Base-by-base conservation (phyloP, 2,113 vertebrate species). In the Scomber scombrus region DNA sequence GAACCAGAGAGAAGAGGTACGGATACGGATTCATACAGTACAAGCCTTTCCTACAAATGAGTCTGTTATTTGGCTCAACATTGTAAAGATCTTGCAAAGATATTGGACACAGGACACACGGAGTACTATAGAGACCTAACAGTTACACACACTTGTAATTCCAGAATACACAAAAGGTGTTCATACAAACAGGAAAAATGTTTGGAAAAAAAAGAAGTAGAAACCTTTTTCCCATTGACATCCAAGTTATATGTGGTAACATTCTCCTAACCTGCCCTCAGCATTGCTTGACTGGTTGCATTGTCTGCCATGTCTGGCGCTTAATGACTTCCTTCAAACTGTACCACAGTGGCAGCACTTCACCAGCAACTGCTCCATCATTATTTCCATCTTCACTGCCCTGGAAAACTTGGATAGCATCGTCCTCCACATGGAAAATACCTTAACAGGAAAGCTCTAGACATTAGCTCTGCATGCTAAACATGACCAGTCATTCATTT, bases 351-450 rank as follows among this genome's bases (percentile, higher is more conserved):
- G 71, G 86, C 80, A 81, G 75, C 71, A 71, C 66, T 78, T 84
- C 40, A 81, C 66, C 77, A 72, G 50, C 26, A 23, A 60, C 54
- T 71, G 50, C 62, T 26, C 15, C 75, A 64, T 78, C 69, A 80
- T 0, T 70, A 58, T 88, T 90, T 90, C 89, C 89, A 88, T 81
- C 65, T 54, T 73, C 52, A 71, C 50, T 46, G 50, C 12, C 14
- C 71, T 75, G 49, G 51, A 69, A 87, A 13, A 66, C 29, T 75
- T 73, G 29, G 61, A 68, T 13, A 21, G 14, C 2, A 23, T 45
- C 16, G 40, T 60, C 43, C 14, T 56, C 47, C 31, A 29, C n/a
- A 57, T 71, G 78, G 72, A 87, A 80, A 74, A 57, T 43, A 67
- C 11, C 65, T 45, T 51, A 81, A 62, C 51, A 78, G 49, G 29